Base-by-base conservation (phyloP, 2,888 invertebrate genomes). In the Chloroclysta siterata region DNA sequence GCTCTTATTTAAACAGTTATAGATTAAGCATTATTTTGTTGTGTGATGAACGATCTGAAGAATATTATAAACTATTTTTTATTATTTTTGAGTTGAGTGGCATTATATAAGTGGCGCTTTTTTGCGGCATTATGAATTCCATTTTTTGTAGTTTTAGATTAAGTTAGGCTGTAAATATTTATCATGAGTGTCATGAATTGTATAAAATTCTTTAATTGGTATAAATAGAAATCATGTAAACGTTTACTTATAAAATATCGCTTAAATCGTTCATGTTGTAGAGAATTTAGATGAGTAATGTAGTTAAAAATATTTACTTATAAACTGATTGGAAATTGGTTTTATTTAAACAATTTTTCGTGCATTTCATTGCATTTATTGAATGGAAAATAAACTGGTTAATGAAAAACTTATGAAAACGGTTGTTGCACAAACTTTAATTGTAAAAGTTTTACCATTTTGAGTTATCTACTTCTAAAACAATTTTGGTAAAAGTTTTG, bases 201-300 rank as follows among this genome's bases (percentile, higher is more conserved):
- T 82, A 78, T 89, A 89, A 46, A 87, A 89, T 85, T 87, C 84
- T 86, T 87, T 82, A 83, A 80, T 80, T 74, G 80, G 76, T 72
- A 81, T 55, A 74, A 73, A 79, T 88, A 89, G 88, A 79, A 46
- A 75, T 74, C 81, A 79, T 88, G 80, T 88, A 87, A 84, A 82
- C 85, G 81, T 89, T 87, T 84, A 87, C 74, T 79, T 82, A 79
- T 69, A 71, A 68, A 69, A 68, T 85, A 86, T 83, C 81, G 84
- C 87, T 87, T 87, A 85, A 88, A 69, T 87, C 86, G 89, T 91
- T 91, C 90, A 91, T 88, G 89, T 90, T 88, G 90, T 92, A 92
- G 91, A 81, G 77, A 85, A 84, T 75, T 84, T 89, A 88, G 86
- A 72, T 58, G 73, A 73, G 65, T 78, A 81, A 73, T 77, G 87